Evolutionary conservation across 2,797 vertebrate species (phyloP), one percentile per base, ranked within the genome.

Genomic region (Pangasius djambal): DNA sequence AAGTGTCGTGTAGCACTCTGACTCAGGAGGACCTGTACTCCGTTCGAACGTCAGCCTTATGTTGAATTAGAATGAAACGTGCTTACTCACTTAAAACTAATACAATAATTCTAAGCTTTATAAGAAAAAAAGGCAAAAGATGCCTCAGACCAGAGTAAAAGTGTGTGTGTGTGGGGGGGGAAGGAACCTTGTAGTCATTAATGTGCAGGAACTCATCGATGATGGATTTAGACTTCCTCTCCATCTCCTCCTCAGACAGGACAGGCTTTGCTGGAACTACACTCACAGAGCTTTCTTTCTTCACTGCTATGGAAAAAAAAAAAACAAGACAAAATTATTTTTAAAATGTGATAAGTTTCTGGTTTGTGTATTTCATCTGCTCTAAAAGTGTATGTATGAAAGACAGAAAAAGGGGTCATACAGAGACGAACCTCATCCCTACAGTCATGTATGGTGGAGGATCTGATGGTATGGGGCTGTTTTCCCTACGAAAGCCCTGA

Each of bases 131-230:
- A 57, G 9, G 31, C 10, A 55, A 37, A 22, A 40, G 31, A 13
- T 7, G 9, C 8, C 65, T 15, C 28, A 55, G n/a, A 75, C 0
- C 25, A 78, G 12, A 85, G 44, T 22, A 20, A 8, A 81, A 25
- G 65, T 31, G 25, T 22, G 3, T 40, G 3, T 40, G 40, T 37
- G 37, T 37, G 48, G n/a, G 6, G 13, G 12, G 16, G 15, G 93
- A 93, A 8, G 22, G n/a, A 52, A 98, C 99, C 98, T 99, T 99
- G 93, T 97, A 97, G 95, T 99, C 99, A 25, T 98, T 99, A 93
- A 99, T 99, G 95, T 99, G 98, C 91, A 99, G 96, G 94, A 99
- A 99, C 94, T 99, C 99, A 82, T 99, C 98, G 88, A 99, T 97
- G 92, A 99, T 99, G 89, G 98, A 96, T 94, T 96, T 98, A 86